These are phyloP conservation scores for Tinea semifulvella DNA, from an alignment of 2,888 invertebrate genomes.

Conservation along the genomic window DNA sequence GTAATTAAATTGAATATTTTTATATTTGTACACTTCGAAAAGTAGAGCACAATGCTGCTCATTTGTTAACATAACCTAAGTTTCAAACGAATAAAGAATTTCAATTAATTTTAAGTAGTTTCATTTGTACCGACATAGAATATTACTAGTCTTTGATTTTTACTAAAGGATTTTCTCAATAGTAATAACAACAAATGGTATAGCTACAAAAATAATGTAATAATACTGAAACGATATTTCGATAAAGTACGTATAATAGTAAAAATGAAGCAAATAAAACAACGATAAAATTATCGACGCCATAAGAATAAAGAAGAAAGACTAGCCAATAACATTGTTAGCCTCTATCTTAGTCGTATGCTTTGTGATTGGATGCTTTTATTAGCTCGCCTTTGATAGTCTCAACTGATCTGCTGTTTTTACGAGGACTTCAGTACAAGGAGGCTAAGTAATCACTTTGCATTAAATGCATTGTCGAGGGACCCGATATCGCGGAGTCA, in stretches of 20 bases:
- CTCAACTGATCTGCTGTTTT: constrained; percentile 38
- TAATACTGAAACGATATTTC: background rate
- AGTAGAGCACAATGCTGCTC: too few relatives aligned
- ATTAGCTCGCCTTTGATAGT: constrained; percentile 48
- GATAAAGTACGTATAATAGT: constrained; percentile 8
- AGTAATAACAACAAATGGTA: too few relatives aligned
- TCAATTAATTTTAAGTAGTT: too few relatives aligned
- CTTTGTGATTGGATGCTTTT: constrained; percentile 41
- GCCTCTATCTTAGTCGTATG: constrained; percentile 11
- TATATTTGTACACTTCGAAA: too few relatives aligned
- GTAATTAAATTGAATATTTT: too few relatives aligned
- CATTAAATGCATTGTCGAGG: constrained; percentile 14
- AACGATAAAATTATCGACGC: constrained; percentile 23
- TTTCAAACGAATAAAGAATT: too few relatives aligned
- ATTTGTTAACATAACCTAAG: too few relatives aligned
- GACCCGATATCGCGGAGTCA: background rate
- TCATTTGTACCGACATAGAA: too few relatives aligned
- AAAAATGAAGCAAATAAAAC: constrained; percentile 10
- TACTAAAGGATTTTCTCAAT: too few relatives aligned
- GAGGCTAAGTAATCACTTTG: constrained; percentile 16
- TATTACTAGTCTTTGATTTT: too few relatives aligned
- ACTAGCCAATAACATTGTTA: constrained; percentile 12
- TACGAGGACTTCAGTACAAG: constrained; percentile 26
- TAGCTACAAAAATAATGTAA: background rate
- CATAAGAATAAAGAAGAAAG: constrained; percentile 16